Conservation (phyloP, 2,113 vertebrate species). For the cattle (Bos taurus) region DNA sequence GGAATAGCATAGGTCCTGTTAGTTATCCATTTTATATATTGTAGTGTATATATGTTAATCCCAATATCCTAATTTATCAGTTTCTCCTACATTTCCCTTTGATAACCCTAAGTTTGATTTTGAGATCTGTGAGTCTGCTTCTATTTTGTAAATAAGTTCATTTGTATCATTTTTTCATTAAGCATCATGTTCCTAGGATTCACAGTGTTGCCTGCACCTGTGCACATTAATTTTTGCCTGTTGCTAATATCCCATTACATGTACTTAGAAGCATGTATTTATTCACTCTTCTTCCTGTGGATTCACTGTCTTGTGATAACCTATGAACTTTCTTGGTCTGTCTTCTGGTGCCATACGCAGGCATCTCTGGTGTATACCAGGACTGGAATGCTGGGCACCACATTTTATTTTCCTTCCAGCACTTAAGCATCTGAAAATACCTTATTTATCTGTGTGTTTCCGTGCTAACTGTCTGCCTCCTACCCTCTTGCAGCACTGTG, state of each 20-base stretch:
- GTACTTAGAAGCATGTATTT: neutral
- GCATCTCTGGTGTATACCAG: neutral
- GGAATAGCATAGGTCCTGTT: neutral
- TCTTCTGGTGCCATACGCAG: neutral
- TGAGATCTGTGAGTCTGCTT: neutral
- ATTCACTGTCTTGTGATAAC: neutral
- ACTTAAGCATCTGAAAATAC: neutral
- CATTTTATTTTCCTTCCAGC: neutral
- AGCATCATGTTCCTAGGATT: neutral
- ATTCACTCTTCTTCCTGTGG: neutral
- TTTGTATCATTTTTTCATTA: neutral
- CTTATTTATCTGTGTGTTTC: neutral
- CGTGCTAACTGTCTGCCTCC: neutral
- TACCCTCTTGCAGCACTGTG: neutral
- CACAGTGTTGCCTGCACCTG: too few relatives aligned
- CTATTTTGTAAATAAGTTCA: neutral
- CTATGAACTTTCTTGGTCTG: neutral
- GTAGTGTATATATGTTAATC: neutral
- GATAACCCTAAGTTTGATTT: neutral
- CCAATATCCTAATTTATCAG: neutral
- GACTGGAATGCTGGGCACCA: too few relatives aligned
- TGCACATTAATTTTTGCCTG: neutral
- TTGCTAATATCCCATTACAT: neutral
- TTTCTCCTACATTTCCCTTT: neutral
- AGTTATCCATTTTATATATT: neutral